Evolutionary conservation across 2,113 vertebrate genomes (phyloP).

Genomic region (Fregetta grallaria): DNA sequence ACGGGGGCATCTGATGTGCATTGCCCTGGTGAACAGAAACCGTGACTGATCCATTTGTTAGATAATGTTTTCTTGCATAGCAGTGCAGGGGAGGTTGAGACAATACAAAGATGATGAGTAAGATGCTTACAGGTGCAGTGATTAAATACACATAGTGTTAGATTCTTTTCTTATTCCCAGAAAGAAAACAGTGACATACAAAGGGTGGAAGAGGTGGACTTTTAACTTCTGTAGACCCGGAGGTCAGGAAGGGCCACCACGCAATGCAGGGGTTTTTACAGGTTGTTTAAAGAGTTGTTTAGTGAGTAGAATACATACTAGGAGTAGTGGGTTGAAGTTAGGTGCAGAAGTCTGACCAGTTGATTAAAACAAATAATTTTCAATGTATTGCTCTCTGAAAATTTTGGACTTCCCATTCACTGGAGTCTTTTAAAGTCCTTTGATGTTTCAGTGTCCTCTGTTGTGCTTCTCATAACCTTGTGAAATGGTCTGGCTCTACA

Average conservation of each 20-base stretch:
- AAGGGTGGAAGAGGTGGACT: background rate
- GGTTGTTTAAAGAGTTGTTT: background rate
- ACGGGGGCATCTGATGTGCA: background rate
- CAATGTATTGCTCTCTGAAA: background rate
- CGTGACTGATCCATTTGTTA: background rate
- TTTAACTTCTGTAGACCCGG: background rate
- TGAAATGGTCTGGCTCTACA: slow-evolving; percentile 3
- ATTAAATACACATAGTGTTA: background rate
- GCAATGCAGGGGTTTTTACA: background rate
- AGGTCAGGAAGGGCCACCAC: background rate
- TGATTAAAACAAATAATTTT: background rate
- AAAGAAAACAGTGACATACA: background rate
- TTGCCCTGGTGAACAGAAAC: background rate
- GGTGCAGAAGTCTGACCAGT: background rate
- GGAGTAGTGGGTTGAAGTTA: background rate
- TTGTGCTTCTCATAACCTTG: background rate
- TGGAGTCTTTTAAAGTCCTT: slow-evolving; percentile 3
- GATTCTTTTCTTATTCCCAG: background rate
- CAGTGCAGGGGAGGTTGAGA: background rate
- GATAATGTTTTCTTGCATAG: background rate
- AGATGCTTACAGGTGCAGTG: background rate
- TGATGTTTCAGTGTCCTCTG: background rate
- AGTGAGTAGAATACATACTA: background rate
- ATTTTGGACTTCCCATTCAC: background rate
- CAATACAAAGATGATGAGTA: background rate